These are phyloP conservation scores for Agonopterix heracliana DNA, from an alignment of 2,888 invertebrate genomes.

Conservation along the genomic window DNA sequence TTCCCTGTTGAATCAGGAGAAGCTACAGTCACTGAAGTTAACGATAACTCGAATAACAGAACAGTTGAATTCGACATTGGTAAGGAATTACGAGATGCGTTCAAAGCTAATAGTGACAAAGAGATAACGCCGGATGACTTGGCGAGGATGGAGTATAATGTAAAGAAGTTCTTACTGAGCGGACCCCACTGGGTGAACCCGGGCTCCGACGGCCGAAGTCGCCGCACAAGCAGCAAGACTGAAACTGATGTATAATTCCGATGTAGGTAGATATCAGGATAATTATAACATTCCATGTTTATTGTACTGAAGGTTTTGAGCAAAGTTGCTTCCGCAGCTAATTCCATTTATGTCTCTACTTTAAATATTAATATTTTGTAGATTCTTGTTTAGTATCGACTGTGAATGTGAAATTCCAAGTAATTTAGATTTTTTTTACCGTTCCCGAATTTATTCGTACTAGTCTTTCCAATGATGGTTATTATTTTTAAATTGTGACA, in stretches of 20 bases:
- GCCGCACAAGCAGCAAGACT: slow-evolving; percentile 73
- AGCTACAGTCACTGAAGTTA: slow-evolving; percentile 52
- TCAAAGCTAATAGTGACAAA: slow-evolving; percentile 49
- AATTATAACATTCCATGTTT: slow-evolving; percentile 29
- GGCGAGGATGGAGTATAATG: slow-evolving; percentile 85
- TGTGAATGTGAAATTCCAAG: slow-evolving; percentile 3
- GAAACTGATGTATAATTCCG: slow-evolving; percentile 73
- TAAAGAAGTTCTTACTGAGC: slow-evolving; percentile 83
- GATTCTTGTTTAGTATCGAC: neutral
- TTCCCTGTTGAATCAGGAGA: slow-evolving; percentile 63
- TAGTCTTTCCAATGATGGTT: slow-evolving; percentile 21
- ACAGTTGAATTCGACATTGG: slow-evolving; percentile 35
- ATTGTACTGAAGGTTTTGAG: neutral
- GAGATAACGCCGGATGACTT: slow-evolving; percentile 75
- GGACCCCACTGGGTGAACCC: slow-evolving; percentile 62
- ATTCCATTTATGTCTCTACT: neutral
- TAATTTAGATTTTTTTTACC: slow-evolving; percentile 6
- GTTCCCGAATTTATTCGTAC: slow-evolving; percentile 27
- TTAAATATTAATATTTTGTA: too few species aligned
- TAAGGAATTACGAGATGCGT: slow-evolving; percentile 40
- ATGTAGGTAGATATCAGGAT: slow-evolving; percentile 32
- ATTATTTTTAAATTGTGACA: neutral
- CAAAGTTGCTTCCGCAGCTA: neutral
- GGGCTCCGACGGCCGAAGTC: slow-evolving; percentile 44
- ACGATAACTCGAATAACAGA: slow-evolving; percentile 43